Evolutionary conservation across 2,797 vertebrate genomes (phyloP).

Genomic region (Manis javanica): DNA sequence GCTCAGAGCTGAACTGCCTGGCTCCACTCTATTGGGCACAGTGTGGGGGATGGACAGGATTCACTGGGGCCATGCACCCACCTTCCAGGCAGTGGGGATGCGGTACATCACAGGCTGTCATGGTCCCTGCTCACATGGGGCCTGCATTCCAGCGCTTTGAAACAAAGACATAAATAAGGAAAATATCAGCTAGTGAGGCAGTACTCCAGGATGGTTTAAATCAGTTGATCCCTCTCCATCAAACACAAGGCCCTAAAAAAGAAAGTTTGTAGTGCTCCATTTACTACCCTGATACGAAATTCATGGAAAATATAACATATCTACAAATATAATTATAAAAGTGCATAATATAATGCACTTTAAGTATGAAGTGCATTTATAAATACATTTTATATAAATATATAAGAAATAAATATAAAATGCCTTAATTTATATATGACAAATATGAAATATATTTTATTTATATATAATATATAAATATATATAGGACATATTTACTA

Average conservation of each 20-base stretch:
- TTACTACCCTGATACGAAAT: not conserved
- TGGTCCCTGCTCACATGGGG: not conserved
- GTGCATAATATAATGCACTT: not conserved
- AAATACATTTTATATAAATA: not conserved
- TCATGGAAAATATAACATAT: not conserved
- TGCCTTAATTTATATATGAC: not conserved
- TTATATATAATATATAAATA: not conserved
- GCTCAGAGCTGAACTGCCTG: not conserved
- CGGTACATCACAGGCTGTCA: not conserved
- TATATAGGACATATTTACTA: not conserved
- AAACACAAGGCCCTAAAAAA: not conserved
- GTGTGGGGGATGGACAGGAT: not conserved
- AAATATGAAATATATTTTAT: not conserved
- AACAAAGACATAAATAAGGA: not conserved
- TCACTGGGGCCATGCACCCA: fast-evolving
- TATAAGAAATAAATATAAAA: not conserved
- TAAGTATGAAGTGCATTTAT: not conserved
- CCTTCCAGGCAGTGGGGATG: fast-evolving
- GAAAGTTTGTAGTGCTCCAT: not conserved
- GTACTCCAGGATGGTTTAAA: not conserved
- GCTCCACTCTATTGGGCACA: not conserved
- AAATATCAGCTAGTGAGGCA: not conserved
- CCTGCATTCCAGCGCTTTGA: not conserved
- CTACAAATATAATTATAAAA: not conserved
- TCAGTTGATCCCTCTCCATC: not conserved